Conservation (phyloP, 2,797 vertebrate genomes). For the Aldrovandia affinis region DNA sequence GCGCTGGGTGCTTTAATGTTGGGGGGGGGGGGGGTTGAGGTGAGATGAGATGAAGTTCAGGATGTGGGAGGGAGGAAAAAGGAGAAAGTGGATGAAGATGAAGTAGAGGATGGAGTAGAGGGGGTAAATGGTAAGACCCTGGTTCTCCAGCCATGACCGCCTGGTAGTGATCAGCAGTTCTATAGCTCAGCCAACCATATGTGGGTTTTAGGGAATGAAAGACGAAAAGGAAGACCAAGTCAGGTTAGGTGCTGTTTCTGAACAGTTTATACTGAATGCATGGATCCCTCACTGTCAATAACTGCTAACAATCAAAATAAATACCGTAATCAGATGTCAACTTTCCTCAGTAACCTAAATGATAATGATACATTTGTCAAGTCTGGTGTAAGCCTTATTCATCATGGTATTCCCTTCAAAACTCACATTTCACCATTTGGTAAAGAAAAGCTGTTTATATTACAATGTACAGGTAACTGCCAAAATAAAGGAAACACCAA, state of each 20-base stretch:
- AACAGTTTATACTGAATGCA: background rate
- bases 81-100: background rate
- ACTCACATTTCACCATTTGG: background rate
- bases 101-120: background rate
- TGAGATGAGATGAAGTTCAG: background rate
- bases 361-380: background rate
- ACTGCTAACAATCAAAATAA: background rate
- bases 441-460: background rate
- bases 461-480: background rate
- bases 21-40: slow-evolving; percentile 2
- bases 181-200: background rate
- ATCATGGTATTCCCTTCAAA: background rate
- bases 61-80: background rate
- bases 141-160: background rate
- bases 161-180: background rate
- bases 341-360: background rate
- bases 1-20: slow-evolving; percentile 59
- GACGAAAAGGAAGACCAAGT: background rate
- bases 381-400: background rate
- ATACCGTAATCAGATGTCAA: no score
- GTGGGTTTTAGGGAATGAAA: background rate
- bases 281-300: slow-evolving; percentile 5
- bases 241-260: background rate
- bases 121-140: background rate
- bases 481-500: no score